phyloP scores from a whole-genome alignment of 2,888 invertebrate genomes.

The Dryobota labecula region DNA sequence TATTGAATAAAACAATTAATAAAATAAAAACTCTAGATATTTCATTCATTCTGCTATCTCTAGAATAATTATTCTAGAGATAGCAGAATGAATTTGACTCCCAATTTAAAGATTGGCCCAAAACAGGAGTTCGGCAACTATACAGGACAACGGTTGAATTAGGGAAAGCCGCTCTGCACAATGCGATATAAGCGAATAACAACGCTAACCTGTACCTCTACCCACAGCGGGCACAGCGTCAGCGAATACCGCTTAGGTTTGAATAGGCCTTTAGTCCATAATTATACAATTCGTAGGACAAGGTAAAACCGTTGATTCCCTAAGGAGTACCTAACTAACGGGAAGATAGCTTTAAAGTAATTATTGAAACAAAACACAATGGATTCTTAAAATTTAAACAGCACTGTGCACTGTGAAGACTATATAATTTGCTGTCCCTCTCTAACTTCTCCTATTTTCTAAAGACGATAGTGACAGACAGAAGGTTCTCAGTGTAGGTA shows the following conservation, averaged over 20 bases:
- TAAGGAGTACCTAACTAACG: slow-evolving; percentile 4
- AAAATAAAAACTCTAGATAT: no score
- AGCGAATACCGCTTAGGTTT: no score
- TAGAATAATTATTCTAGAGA: no score
- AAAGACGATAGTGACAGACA: slow-evolving; percentile 33
- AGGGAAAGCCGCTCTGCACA: background rate
- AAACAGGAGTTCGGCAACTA: background rate
- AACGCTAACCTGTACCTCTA: no score
- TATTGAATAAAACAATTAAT: no score
- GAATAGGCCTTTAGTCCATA: slow-evolving; percentile 5
- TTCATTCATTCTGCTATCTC: no score
- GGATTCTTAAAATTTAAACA: slow-evolving; percentile 57
- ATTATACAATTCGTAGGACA: slow-evolving; percentile 13
- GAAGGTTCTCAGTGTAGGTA: slow-evolving; percentile 48
- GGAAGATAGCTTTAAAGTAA: slow-evolving; percentile 28
- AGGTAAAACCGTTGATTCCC: background rate
- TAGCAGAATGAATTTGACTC: background rate
- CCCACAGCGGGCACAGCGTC: no score
- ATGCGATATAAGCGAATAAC: background rate
- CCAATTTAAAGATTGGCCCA: no score
- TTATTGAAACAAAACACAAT: slow-evolving; percentile 42
- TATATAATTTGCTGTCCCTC: slow-evolving; percentile 23
- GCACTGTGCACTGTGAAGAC: slow-evolving; percentile 34
- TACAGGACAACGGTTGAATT: no score
- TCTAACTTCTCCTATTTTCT: slow-evolving; percentile 23